Percentiles rank a stretch among this genome's conserved stretches.
Conservation (phyloP, 2,888 invertebrate genomes). For the Drosophila gaucha region DNA sequence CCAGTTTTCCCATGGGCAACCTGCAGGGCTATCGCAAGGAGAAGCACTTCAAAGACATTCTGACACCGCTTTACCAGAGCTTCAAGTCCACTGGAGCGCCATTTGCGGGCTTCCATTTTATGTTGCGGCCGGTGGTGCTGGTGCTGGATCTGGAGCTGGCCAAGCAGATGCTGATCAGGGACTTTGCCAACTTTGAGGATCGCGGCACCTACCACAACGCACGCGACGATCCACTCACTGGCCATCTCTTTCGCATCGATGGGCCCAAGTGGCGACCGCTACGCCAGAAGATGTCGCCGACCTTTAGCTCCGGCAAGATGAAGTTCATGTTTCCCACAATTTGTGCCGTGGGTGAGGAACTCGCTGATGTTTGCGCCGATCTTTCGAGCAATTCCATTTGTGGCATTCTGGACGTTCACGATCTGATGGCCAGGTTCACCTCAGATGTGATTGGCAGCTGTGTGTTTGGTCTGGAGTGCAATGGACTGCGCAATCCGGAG, state of each 20-base stretch:
- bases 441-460: constrained; percentile 85
- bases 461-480: constrained; percentile 85
- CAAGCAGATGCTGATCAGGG: constrained; percentile 65
- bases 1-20: constrained; percentile 69
- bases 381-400: constrained; percentile 60
- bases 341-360: constrained; percentile 50
- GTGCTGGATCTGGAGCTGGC: constrained; percentile 65
- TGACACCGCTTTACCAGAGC: constrained; percentile 60
- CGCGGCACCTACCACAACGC: constrained; percentile 80
- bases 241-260: constrained; percentile 80
- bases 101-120: constrained; percentile 72
- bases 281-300: constrained; percentile 84
- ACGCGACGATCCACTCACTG: constrained; percentile 82
- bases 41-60: constrained; percentile 53
- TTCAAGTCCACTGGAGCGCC: constrained; percentile 52
- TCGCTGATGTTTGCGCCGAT: constrained; percentile 45
- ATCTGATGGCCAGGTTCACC: constrained; percentile 84
- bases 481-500: constrained; percentile 82
- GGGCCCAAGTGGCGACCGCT: constrained; percentile 83
- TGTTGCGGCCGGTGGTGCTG: constrained; percentile 73
- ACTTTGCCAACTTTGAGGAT: constrained; percentile 81
- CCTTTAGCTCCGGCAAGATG: constrained; percentile 85
- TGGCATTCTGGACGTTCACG: constrained; percentile 63
- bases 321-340: constrained; percentile 84
- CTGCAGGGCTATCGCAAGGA: constrained; percentile 53